Conservation (phyloP, 2,113 vertebrate genomes). For the Platysteira castanea region DNA sequence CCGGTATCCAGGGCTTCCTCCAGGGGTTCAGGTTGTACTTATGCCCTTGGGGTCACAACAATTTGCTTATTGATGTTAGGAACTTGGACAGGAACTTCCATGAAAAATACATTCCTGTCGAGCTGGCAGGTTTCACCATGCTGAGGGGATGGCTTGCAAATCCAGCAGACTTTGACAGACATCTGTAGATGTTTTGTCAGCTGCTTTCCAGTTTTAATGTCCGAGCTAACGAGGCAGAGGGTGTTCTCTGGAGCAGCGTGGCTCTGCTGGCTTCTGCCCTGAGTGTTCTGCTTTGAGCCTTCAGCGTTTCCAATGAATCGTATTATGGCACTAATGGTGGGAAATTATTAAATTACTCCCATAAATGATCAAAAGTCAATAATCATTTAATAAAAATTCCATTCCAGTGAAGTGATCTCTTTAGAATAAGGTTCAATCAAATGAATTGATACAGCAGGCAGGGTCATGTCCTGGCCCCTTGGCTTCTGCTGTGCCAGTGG, state of each 20-base stretch:
- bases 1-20: neutral
- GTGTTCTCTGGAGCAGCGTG: neutral
- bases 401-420: neutral
- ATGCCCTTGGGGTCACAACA: neutral
- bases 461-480: neutral
- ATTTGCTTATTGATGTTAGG: neutral
- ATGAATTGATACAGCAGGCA: neutral
- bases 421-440: neutral
- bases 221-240: neutral
- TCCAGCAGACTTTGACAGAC: neutral
- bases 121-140: neutral
- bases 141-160: neutral
- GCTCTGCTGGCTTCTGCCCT: neutral
- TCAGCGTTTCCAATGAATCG: rapidly evolving
- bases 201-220: neutral
- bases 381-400: neutral
- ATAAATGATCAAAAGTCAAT: neutral
- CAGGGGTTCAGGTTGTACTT: neutral
- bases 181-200: neutral
- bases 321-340: neutral
- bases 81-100: neutral
- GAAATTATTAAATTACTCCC: neutral
- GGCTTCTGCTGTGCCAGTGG: neutral
- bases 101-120: neutral
- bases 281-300: neutral